Conservation (phyloP, 2,113 vertebrate genomes). For the Onychorhynchus coronatus region DNA sequence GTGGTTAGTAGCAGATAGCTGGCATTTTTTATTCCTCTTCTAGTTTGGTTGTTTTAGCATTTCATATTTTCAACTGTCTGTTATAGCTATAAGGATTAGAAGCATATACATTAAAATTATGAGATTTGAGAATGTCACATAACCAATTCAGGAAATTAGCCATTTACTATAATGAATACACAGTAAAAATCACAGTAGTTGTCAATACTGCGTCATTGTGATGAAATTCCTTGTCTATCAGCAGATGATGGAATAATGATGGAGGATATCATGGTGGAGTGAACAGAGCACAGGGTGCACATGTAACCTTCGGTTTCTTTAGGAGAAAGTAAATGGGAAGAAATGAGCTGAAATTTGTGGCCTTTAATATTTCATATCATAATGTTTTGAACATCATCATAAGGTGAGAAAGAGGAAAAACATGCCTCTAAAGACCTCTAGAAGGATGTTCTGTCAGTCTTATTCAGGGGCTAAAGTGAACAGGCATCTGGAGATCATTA, state of each 20-base stretch:
- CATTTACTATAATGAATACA: background rate
- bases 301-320: background rate
- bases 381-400: background rate
- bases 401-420: background rate
- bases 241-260: background rate
- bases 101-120: background rate
- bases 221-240: background rate
- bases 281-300: background rate
- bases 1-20: background rate
- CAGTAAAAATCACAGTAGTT: background rate
- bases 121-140: accelerated
- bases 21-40: background rate
- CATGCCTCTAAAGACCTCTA: background rate
- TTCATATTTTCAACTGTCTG: background rate
- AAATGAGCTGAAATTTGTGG: background rate
- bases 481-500: background rate
- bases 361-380: background rate
- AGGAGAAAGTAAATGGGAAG: background rate
- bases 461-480: background rate
- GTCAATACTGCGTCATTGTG: background rate
- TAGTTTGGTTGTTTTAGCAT: background rate
- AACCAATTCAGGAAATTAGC: background rate
- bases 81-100: background rate
- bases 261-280: background rate
- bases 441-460: background rate